phyloP scores from a whole-genome alignment of 1,140 invertebrate species.

The Heliconius himera region DNA sequence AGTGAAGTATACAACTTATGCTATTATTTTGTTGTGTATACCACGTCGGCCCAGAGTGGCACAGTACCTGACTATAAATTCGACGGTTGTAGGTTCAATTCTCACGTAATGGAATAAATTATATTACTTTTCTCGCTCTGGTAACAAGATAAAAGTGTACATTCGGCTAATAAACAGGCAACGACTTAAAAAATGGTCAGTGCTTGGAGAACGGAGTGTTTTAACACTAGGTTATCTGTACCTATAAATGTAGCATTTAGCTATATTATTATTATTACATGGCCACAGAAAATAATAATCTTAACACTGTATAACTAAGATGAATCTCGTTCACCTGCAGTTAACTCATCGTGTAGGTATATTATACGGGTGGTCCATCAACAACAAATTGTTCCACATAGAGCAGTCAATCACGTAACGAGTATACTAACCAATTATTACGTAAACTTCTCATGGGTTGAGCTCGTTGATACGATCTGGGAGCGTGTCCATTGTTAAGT shows the following conservation, averaged over 20 bases:
- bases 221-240: too few relatives aligned
- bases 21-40: too few relatives aligned
- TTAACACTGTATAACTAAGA: background rate
- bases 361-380: slow-evolving; percentile 20
- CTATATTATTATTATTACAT: background rate
- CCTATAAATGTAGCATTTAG: background rate
- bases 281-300: background rate
- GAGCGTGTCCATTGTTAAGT: slow-evolving; percentile 17
- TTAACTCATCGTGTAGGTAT: background rate
- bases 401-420: slow-evolving; percentile 41
- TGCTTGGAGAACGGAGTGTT: too few relatives aligned
- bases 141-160: too few relatives aligned
- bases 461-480: slow-evolving; percentile 27
- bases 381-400: slow-evolving; percentile 48
- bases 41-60: too few relatives aligned
- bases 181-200: too few relatives aligned
- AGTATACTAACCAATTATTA: slow-evolving; percentile 45
- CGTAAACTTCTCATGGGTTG: slow-evolving; percentile 23
- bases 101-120: too few relatives aligned
- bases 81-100: too few relatives aligned
- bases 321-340: slow-evolving; percentile 3
- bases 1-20: too few relatives aligned
- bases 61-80: too few relatives aligned
- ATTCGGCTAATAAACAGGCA: too few relatives aligned
- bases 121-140: too few relatives aligned